Conservation (phyloP, 2,113 vertebrate species). For the Hippoglossus stenolepis region DNA sequence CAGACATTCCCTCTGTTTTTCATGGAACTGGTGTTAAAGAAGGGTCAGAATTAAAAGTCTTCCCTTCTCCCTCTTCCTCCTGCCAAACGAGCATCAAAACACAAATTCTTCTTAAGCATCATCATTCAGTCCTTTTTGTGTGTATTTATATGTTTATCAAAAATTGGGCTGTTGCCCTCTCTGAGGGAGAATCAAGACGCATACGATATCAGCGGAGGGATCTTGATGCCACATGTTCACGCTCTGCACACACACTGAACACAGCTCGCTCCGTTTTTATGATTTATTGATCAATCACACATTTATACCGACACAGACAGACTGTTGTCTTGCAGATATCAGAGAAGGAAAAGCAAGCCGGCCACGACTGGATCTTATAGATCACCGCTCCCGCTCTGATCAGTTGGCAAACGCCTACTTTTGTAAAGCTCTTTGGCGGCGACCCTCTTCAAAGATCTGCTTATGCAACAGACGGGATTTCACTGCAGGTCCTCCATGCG, state of each 20-base stretch:
- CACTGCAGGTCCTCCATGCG: constrained; percentile 29
- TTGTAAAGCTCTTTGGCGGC: constrained; percentile 29
- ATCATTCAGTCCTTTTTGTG: constrained; percentile 10
- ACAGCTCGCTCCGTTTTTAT: background rate
- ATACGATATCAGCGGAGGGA: constrained; percentile 46
- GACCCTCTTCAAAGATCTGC: constrained; percentile 41
- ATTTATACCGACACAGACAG: constrained; percentile 9
- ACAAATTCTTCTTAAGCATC: constrained; percentile 10
- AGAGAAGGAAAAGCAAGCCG: background rate
- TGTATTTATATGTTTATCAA: constrained; percentile 43
- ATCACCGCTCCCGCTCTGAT: constrained; percentile 39
- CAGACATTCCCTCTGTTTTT: too few species aligned
- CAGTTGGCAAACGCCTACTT: constrained; percentile 30
- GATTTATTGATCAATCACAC: constrained; percentile 11
- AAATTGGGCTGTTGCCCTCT: background rate
- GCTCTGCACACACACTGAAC: background rate
- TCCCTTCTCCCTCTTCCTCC: background rate
- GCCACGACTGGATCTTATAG: constrained; percentile 14
- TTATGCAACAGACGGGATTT: constrained; percentile 53
- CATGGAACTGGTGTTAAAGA: background rate
- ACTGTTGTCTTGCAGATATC: constrained; percentile 5
- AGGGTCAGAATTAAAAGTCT: too few species aligned
- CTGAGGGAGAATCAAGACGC: constrained; percentile 12
- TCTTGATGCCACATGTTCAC: background rate
- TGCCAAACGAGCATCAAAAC: constrained; percentile 4